Conservation (phyloP, 1,140 invertebrate species). For the Archegozetes longisetosus region DNA sequence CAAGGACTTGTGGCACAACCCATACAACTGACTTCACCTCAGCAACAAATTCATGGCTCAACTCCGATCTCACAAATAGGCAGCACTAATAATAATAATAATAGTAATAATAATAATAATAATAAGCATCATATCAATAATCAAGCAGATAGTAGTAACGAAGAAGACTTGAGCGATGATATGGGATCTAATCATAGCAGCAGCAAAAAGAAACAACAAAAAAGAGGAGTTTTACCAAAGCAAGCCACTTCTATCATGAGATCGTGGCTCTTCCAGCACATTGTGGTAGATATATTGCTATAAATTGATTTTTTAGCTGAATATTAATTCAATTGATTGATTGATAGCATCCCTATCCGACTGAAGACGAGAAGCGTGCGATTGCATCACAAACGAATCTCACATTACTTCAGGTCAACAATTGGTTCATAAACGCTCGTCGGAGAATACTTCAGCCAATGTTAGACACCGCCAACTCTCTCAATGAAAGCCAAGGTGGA, state of each 20-base stretch:
- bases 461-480: slow-evolving; percentile 40
- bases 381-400: slow-evolving; percentile 98
- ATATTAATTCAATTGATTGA: neutral
- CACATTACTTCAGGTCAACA: slow-evolving; percentile 93
- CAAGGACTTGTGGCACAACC: slow-evolving; percentile 38
- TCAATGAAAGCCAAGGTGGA: neutral
- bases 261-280: slow-evolving; percentile 99
- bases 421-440: slow-evolving; percentile 53
- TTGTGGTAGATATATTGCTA: slow-evolving; percentile 51
- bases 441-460: slow-evolving; percentile 78
- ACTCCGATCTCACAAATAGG: slow-evolving; percentile 73
- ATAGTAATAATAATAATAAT: neutral
- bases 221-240: slow-evolving; percentile 98
- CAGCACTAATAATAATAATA: slow-evolving; percentile 32
- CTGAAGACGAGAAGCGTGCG: slow-evolving; percentile 99
- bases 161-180: slow-evolving; percentile 10
- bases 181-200: neutral
- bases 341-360: slow-evolving; percentile 83
- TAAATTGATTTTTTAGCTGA: neutral
- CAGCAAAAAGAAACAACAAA: slow-evolving; percentile 43
- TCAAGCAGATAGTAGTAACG: slow-evolving; percentile 6
- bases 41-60: slow-evolving; percentile 51
- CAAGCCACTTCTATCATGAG: slow-evolving; percentile 98
- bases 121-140: neutral
- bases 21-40: slow-evolving; percentile 30